Evolutionary conservation across 2,888 invertebrate genomes (phyloP), one percentile per base, ranked within the genome.

Genomic region (Aleiodes testaceus): DNA sequence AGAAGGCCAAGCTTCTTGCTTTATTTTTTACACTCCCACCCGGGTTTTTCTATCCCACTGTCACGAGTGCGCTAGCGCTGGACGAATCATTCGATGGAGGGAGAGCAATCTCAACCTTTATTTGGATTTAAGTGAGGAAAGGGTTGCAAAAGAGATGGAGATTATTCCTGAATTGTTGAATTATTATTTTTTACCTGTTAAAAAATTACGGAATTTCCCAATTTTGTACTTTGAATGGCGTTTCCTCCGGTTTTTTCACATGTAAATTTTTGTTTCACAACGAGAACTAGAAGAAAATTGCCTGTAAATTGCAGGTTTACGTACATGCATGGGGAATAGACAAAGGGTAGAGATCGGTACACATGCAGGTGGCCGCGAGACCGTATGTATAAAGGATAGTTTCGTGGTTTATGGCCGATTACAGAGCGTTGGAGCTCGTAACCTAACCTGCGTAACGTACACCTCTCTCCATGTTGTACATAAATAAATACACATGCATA

Each of bases 101-200:
- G 47, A 42, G 63, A 50, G 52, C 82, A 83, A 82, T 82, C 83
- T 83, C 84, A 80, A 85, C 81, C 84, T 85, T 86, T 85, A 83
- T 84, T 85, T 80, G 81, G 79, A 79, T 80, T 82, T 79, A 78
- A 82, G 83, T 82, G 81, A 82, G 81, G 81, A 85, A 86, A 84
- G 85, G 86, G 84, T 86, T 85, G 81, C 77, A 30, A 63, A 36
- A 9, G 36, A 49, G 36, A 36, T 36, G 36, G 9, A 36, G 36
- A 69, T 74, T 70, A 74, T 74, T 73, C 69, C 66, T 72, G n/a
- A n/a, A n/a, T n/a, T n/a, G n/a, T n/a, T n/a, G n/a, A n/a, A n/a
- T n/a, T 9, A 36, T 36, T 9, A 36, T 36, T 2, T 36, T 36
- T n/a, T n/a, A n/a, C 36, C 36, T 36, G 36, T 36, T 36, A 7